Evolutionary conservation across 2,113 vertebrate species (phyloP).

Genomic region (Dasyornis broadbenti): DNA sequence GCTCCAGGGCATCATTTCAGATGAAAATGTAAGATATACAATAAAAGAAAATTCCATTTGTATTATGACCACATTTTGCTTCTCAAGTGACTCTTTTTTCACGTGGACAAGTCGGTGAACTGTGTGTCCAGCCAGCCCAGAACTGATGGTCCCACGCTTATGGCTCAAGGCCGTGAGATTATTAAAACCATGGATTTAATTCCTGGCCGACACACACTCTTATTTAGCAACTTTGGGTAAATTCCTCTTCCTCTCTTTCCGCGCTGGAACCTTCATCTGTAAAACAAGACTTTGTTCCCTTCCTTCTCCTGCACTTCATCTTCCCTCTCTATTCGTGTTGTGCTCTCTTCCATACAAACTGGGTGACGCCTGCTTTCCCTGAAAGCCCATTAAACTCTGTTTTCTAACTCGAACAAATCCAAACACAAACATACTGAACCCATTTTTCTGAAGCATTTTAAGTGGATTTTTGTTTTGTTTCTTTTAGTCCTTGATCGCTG

Average conservation of each 20-base stretch:
- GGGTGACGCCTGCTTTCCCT: neutral
- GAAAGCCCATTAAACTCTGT: neutral
- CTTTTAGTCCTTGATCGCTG: slow-evolving; percentile 23
- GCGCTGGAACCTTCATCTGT: neutral
- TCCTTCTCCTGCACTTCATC: neutral
- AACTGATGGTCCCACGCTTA: neutral
- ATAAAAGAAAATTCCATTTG: slow-evolving; percentile 9
- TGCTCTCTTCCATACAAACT: neutral
- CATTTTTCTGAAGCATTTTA: slow-evolving; percentile 43
- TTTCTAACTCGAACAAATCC: neutral
- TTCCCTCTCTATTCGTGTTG: neutral
- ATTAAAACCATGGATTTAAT: neutral
- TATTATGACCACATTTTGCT: neutral
- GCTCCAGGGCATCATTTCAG: slow-evolving; percentile 27
- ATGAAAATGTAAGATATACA: slow-evolving; percentile 22
- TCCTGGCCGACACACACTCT: neutral
- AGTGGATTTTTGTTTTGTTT: slow-evolving; percentile 11
- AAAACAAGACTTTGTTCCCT: neutral
- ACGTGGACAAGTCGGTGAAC: neutral
- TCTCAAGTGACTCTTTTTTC: neutral
- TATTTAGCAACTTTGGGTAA: neutral
- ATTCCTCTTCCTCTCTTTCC: neutral
- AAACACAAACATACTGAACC: slow-evolving; percentile 26
- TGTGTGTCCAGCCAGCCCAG: neutral
- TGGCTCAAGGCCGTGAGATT: neutral